Base-by-base conservation (phyloP, 2,797 vertebrate genomes). In the Scyliorhinus canicula region DNA sequence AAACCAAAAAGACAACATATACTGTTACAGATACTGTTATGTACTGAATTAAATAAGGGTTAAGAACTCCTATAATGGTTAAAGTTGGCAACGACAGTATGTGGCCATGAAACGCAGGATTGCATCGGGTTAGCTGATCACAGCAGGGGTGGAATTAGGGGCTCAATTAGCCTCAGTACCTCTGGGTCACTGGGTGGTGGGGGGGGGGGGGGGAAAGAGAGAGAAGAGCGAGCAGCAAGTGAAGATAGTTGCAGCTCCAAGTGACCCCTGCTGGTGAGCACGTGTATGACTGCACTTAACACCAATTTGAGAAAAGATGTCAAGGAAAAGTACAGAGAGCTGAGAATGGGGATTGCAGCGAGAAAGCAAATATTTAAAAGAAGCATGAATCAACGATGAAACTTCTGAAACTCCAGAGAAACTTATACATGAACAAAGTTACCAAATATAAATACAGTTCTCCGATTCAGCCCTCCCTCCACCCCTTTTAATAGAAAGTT, bases 1-100 rank as follows among this genome's bases (percentile, higher is more conserved):
- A 95, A 95, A 96, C 95, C 55, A 60, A 95, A 31, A 44, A 26
- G 26, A 93, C 26, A 50, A 14, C 47, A 69, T 31, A 60, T 14
- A 14, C 8, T 55, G 57, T 60, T 60, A 63, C 82, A 85, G n/a
- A 35, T 55, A 67, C 52, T 55, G 12, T 88, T 7, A 60, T n/a
- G 52, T 4, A 50, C 8, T 60, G 16, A 8, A 91, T n/a, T 91
- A 21, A 91, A 63, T 40, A 60, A 55, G n/a, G 50, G 71, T 77
- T 79, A 85, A 52, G 44, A 85, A 8, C 82, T 50, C 47, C 2
- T 50, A 8, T 11, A 47, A 50, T 84, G 1, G n/a, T 44, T 84
- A 7, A 11, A 21, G 24, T 31, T 86, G 12, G 28, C 12, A 28
- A 26, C 1, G 5, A 52, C 8, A 26, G 52, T 31, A 85, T 5